A percentile compares a stretch with the other conserved stretches of the same genome.
These are phyloP conservation scores for Ischnura elegans DNA, from an alignment of 2,888 invertebrate species.

Conservation along the genomic window DNA sequence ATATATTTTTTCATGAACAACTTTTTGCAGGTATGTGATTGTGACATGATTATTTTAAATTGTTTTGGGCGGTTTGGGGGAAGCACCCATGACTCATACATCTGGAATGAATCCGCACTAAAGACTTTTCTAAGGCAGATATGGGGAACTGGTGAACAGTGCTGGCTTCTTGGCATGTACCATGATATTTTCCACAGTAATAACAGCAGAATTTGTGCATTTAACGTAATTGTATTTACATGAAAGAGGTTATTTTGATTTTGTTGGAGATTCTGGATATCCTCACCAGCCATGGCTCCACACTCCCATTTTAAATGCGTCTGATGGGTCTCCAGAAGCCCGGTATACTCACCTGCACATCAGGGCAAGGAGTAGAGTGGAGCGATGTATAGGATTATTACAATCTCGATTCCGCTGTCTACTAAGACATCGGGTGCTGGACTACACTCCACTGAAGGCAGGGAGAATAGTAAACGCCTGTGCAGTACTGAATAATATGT, in stretches of 20 bases:
- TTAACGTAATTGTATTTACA: not conserved
- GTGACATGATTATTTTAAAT: too few relatives aligned
- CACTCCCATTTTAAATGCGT: slow-evolving; percentile 67
- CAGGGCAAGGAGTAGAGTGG: slow-evolving; percentile 37
- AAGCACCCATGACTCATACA: too few relatives aligned
- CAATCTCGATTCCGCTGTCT: slow-evolving; percentile 69
- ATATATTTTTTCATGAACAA: not conserved
- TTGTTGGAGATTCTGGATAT: slow-evolving; percentile 69
- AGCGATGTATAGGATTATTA: slow-evolving; percentile 68
- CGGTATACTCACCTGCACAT: slow-evolving; percentile 45
- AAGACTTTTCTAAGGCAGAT: too few relatives aligned
- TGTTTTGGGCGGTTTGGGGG: too few relatives aligned
- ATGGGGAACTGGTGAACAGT: too few relatives aligned
- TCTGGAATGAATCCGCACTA: too few relatives aligned
- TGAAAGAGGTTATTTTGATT: not conserved
- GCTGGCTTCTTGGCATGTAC: not conserved
- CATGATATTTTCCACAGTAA: not conserved
- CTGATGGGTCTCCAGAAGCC: slow-evolving; percentile 68
- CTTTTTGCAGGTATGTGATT: not conserved
- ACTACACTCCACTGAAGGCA: too few relatives aligned
- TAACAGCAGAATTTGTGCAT: not conserved
- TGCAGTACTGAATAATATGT: too few relatives aligned
- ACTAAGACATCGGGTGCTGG: not conserved
- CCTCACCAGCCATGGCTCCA: slow-evolving; percentile 68
- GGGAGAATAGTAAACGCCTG: too few relatives aligned